phyloP scores from a whole-genome alignment of 2,797 vertebrate species.

The Spondyliosoma cantharus region DNA sequence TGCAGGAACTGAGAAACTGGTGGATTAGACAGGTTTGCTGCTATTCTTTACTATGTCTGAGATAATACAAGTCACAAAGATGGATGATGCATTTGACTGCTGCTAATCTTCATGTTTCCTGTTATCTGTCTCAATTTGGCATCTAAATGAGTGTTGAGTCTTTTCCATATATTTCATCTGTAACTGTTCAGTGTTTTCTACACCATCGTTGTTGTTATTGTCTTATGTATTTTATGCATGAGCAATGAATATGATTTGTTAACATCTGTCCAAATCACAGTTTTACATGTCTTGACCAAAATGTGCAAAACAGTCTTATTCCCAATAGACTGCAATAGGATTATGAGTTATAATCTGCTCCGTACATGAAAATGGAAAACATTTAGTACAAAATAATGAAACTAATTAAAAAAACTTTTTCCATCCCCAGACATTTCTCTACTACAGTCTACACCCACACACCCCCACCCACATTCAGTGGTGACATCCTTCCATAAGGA shows the following conservation, averaged over 20 bases:
- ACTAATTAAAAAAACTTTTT: constrained; percentile 8
- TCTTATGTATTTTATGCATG: constrained; percentile 3
- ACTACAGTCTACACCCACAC: constrained; percentile 23
- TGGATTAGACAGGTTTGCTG: neutral
- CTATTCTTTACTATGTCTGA: neutral
- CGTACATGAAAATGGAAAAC: neutral
- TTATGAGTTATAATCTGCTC: constrained; percentile 38
- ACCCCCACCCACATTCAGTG: constrained; percentile 1
- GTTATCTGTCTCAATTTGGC: neutral
- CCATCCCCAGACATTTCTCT: constrained; percentile 11
- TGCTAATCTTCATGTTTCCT: constrained; percentile 1
- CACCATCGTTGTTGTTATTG: neutral
- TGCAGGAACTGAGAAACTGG: neutral
- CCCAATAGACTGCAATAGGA: neutral
- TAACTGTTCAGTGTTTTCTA: neutral
- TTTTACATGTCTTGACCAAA: constrained; percentile 29
- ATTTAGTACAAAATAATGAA: constrained; percentile 6
- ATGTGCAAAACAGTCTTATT: constrained; percentile 22
- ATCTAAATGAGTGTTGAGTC: neutral
- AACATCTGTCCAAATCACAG: constrained; percentile 5
- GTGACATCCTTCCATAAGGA: constrained; percentile 33
- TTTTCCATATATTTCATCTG: constrained; percentile 1
- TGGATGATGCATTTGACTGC: neutral
- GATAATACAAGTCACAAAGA: constrained; percentile 1
- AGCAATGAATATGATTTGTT: constrained; percentile 1